These are phyloP conservation scores for Plagodis pulveraria DNA, from an alignment of 2,888 invertebrate genomes.

Conservation along the genomic window DNA sequence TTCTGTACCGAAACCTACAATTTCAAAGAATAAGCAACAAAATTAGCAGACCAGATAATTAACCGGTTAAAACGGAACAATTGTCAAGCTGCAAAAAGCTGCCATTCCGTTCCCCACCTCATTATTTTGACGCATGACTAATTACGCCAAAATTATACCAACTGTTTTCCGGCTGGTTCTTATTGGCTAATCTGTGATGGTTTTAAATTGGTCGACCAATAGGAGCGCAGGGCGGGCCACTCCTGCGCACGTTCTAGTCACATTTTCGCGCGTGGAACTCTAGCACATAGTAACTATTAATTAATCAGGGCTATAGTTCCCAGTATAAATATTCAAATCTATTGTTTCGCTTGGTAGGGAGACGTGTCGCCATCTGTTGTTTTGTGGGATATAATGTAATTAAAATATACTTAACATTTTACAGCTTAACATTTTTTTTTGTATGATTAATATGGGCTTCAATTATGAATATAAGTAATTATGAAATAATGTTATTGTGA, in stretches of 20 bases:
- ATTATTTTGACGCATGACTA: slow-evolving; percentile 75
- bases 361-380: slow-evolving; percentile 35
- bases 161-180: slow-evolving; percentile 53
- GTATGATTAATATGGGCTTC: too few relatives aligned
- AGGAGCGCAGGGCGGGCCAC: slow-evolving; percentile 71
- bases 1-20: background rate
- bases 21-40: background rate
- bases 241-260: slow-evolving; percentile 71
- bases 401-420: background rate
- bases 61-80: slow-evolving; percentile 41
- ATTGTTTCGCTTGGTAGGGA: slow-evolving; percentile 33
- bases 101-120: slow-evolving; percentile 40
- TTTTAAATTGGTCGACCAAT: slow-evolving; percentile 71
- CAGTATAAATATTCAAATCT: slow-evolving; percentile 63
- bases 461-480: too few relatives aligned
- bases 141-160: slow-evolving; percentile 82
- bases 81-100: slow-evolving; percentile 39
- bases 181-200: slow-evolving; percentile 62
- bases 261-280: slow-evolving; percentile 41
- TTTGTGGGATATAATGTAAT: slow-evolving; percentile 18
- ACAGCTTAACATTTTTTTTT: too few relatives aligned
- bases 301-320: slow-evolving; percentile 19
- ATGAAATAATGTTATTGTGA: too few relatives aligned
- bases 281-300: slow-evolving; percentile 21
- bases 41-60: slow-evolving; percentile 39